Conservation (phyloP, 1,140 invertebrate species). For the Musca domestica region DNA sequence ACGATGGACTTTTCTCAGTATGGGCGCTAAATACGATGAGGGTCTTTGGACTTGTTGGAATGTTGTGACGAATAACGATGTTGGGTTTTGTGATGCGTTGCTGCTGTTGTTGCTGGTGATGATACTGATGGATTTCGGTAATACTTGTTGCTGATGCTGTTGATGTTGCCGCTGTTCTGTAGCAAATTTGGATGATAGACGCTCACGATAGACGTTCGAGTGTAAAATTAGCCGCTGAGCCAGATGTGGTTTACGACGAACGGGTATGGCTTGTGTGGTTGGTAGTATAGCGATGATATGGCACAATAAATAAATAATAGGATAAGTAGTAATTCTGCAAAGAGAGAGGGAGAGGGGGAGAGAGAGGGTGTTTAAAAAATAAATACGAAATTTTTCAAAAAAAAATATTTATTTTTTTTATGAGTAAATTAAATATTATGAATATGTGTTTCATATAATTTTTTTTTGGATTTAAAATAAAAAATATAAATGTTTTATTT, state of each 20-base stretch:
- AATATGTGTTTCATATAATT: neutral
- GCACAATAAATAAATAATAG: slow-evolving; percentile 16
- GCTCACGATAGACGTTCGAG: slow-evolving; percentile 8
- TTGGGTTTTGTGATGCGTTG: neutral
- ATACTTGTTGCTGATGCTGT: neutral
- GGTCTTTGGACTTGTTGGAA: neutral
- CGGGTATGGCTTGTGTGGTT: slow-evolving; percentile 12
- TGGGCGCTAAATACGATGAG: no score
- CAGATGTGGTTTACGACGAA: neutral
- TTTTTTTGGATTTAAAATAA: no score
- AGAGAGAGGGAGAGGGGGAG: neutral
- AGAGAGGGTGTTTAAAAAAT: no score
- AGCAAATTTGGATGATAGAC: slow-evolving; percentile 16
- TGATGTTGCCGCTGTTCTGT: slow-evolving; percentile 5
- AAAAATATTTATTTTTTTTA: neutral
- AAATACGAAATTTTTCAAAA: no score
- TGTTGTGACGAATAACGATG: neutral
- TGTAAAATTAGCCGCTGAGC: slow-evolving; percentile 10
- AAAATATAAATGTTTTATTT: no score
- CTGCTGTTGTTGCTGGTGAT: neutral
- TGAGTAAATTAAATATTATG: neutral
- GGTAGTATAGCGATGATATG: neutral
- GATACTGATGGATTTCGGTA: neutral
- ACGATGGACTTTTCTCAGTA: neutral
- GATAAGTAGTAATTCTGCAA: slow-evolving; percentile 17